Base-by-base conservation (phyloP, 2,113 vertebrate species). In the Sylvietta virens region DNA sequence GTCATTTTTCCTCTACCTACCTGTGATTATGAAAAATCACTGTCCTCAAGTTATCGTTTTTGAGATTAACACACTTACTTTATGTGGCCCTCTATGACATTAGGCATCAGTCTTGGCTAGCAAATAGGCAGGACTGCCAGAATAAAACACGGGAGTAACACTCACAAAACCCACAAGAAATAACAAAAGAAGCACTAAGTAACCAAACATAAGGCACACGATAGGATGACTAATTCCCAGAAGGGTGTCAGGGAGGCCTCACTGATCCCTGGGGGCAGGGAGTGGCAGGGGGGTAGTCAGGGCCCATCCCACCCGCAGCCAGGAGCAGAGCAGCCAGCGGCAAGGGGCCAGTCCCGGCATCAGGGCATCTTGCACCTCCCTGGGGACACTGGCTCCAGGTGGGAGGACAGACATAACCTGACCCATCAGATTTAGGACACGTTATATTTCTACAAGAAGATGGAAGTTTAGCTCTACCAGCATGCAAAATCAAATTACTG, bases 221-320 rank as follows among this genome's bases (percentile, higher is more conserved):
- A 73, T 2, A 45, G n/a, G 20, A 80, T 54, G n/a, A 81, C 39
- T 88, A 71, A 79, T 72, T 82, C 42, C 24, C 22, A 62, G 7
- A 39, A 57, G 39, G 11, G 35, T 18, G 27, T 47, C 51, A 64
- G 35, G 35, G 30, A 79, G 24, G 23, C 21, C 44, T 57, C 48
- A 31, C 6, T 50, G 42, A 42, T 45, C 15, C 35, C 2, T 23
- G 7, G 40, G 50, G 54, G 12, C 21, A 57, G 45, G 14, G 16
- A 85, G 20, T 0, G 1, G 42, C 4, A 5, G 12, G 2, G 6
- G 6, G 8, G 3, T 18, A 73, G 45, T 24, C 66, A 83, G 12
- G n/a, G 44, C 15, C 23, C 39, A 17, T 58, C 28, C 51, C 44
- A 72, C 2, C 15, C 23, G 18, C 24, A 37, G 39, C 11, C 28